Base-by-base conservation (phyloP, 2,113 vertebrate genomes). In the Vidua chalybeata region DNA sequence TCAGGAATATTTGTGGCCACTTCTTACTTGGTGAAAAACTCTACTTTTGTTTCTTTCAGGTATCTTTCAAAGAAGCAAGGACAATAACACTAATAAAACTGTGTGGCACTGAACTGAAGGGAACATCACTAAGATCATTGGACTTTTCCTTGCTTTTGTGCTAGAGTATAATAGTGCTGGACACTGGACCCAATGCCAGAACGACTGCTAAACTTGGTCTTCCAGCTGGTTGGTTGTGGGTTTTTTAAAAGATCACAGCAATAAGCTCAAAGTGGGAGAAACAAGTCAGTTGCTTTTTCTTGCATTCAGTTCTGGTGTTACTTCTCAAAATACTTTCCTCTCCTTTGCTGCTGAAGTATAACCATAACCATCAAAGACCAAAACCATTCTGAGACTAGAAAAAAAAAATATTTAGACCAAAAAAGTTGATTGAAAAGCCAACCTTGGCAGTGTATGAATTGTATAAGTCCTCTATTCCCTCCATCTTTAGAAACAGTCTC, bases 61-160 rank as follows among this genome's bases (percentile, higher is more conserved):
- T 99, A 99, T 97, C 98, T 99, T 83, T 99, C 99, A 87, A 99
- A 99, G 98, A 99, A 98, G 97, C 99, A 99, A 98, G 98, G 98
- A 95, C 99, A 99, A 94, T 99, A 98, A 97, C 97, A 45, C 75
- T 89, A 87, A 69, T 82, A 82, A 94, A 93, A 46, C 51, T 56
- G 69, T 89, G 54, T 95, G 87, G 92, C 96, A 93, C 85, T 93
- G 95, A 92, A 90, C 26, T 86, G 97, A 97, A 97, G 96, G 94
- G 95, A 96, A 95, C 93, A 91, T 95, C 96, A 84, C 86, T 88
- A 89, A 97, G 96, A 96, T 88, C 93, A 93, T 95, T 92, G 96
- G 97, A 97, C 97, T 94, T 95, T 95, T 95, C 89, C 91, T 94
- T 92, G 97, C 97, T 97, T 98, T 93, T 96, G 94, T 64, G 96